Conservation (phyloP, 92 coral and sea anemone genomes). For the Actinernus sp. region DNA sequence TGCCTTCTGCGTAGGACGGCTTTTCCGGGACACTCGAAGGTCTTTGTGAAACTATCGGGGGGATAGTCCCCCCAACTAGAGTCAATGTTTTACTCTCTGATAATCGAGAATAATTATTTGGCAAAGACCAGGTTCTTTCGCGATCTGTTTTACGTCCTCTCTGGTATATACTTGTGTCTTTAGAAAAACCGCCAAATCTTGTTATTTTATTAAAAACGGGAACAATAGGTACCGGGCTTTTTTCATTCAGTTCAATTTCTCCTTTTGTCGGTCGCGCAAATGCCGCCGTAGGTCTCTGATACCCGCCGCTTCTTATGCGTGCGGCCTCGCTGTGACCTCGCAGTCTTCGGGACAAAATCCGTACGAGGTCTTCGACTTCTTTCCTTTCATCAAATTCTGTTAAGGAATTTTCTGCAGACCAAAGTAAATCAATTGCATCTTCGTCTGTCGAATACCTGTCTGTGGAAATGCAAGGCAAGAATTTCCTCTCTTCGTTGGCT, state of each 20-base stretch:
- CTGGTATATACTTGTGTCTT: no score
- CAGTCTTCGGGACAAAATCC: conserved; percentile 50
- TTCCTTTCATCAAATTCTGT: not conserved
- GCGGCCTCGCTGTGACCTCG: conserved; percentile 20
- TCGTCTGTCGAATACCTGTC: not conserved
- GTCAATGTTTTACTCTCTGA: no score
- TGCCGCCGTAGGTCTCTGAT: conserved; percentile 48
- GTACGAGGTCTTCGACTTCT: conserved; percentile 42
- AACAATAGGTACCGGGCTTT: conserved; percentile 50
- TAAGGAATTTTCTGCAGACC: not conserved
- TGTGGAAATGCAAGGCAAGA: not conserved
- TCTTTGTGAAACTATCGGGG: no score
- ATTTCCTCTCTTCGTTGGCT: not conserved
- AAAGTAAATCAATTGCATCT: conserved; percentile 18
- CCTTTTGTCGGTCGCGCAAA: conserved; percentile 85
- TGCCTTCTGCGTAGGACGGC: no score
- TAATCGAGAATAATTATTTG: no score
- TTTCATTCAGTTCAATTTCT: conserved; percentile 62
- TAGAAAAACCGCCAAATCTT: no score
- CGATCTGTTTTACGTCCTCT: no score
- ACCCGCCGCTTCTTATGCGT: not conserved
- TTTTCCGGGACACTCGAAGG: no score
- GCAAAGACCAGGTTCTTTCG: not conserved
- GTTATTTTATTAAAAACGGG: not conserved
- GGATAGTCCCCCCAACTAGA: no score